phyloP scores from a whole-genome alignment of 2,888 invertebrate genomes.

The Neelides folsomi region DNA sequence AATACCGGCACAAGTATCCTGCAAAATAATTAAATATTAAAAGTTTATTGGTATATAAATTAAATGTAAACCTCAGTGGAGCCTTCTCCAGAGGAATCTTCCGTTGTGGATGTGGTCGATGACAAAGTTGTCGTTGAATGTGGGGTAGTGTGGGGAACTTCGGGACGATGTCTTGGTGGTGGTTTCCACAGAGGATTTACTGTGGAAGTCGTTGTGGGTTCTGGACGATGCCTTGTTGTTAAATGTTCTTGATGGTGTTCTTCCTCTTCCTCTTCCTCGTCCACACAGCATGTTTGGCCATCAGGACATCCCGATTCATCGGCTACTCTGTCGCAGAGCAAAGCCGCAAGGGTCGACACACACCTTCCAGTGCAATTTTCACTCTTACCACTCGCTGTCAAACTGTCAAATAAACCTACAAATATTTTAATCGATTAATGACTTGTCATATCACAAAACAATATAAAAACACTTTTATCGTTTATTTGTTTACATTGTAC shows the following conservation, averaged over 20 bases:
- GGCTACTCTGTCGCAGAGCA: slow-evolving; percentile 72
- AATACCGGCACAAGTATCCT: slow-evolving; percentile 46
- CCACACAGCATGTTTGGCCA: slow-evolving; percentile 42
- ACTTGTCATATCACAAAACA: no score
- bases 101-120: no score
- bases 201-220: slow-evolving; percentile 10
- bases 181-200: slow-evolving; percentile 25
- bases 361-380: slow-evolving; percentile 73
- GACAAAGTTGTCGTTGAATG: no score
- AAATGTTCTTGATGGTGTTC: neutral
- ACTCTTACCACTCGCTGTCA: no score
- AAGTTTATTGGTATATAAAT: no score
- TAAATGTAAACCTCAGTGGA: no score
- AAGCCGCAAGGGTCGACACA: slow-evolving; percentile 68
- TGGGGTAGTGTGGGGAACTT: slow-evolving; percentile 14
- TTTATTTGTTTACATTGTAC: no score
- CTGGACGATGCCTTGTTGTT: slow-evolving; percentile 21
- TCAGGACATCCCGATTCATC: slow-evolving; percentile 69
- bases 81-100: no score
- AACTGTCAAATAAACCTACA: slow-evolving; percentile 2
- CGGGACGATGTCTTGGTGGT: slow-evolving; percentile 21
- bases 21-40: slow-evolving; percentile 7
- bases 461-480: no score
- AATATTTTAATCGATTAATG: no score
- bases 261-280: slow-evolving; percentile 12